Conservation (phyloP, 2,888 invertebrate genomes). For the Sycophila texana region DNA sequence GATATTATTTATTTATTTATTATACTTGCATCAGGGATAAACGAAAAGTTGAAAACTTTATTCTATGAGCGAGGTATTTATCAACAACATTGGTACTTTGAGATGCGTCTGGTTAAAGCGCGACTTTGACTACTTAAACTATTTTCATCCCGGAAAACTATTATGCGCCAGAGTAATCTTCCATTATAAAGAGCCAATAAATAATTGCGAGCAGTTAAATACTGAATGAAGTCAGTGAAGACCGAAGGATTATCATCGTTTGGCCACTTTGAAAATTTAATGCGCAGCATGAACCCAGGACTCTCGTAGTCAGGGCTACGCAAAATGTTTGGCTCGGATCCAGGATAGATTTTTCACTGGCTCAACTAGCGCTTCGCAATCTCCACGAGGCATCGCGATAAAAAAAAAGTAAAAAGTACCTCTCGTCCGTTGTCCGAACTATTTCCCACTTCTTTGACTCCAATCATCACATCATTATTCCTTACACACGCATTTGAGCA, state of each 20-base stretch:
- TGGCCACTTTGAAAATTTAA: conserved; percentile 52
- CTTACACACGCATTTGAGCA: conserved; percentile 12
- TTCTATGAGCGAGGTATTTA: conserved; percentile 72
- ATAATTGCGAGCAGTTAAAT: background rate
- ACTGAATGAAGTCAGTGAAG: conserved; percentile 21
- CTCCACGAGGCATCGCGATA: conserved; percentile 53
- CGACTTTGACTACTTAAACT: background rate
- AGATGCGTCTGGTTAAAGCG: background rate
- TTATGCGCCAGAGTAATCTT: too few relatives aligned
- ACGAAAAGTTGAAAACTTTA: conserved; percentile 53
- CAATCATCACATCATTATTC: conserved; percentile 51
- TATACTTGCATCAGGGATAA: conserved; percentile 4
- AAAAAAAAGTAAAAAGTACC: conserved; percentile 4
- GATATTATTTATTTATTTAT: conserved; percentile 26
- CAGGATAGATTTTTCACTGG: conserved; percentile 56
- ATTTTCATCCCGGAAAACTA: background rate
- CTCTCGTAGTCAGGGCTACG: background rate
- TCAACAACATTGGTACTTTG: conserved; percentile 53
- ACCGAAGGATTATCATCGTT: conserved; percentile 55
- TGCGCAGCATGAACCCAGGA: conserved; percentile 47
- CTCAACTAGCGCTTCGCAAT: conserved; percentile 55
- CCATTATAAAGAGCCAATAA: background rate
- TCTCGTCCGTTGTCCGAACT: conserved; percentile 42
- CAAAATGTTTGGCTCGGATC: conserved; percentile 55
- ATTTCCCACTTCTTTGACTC: conserved; percentile 39